These are phyloP conservation scores for Kryptopterus vitreolus DNA, from an alignment of 2,797 vertebrate species.

Conservation along the genomic window DNA sequence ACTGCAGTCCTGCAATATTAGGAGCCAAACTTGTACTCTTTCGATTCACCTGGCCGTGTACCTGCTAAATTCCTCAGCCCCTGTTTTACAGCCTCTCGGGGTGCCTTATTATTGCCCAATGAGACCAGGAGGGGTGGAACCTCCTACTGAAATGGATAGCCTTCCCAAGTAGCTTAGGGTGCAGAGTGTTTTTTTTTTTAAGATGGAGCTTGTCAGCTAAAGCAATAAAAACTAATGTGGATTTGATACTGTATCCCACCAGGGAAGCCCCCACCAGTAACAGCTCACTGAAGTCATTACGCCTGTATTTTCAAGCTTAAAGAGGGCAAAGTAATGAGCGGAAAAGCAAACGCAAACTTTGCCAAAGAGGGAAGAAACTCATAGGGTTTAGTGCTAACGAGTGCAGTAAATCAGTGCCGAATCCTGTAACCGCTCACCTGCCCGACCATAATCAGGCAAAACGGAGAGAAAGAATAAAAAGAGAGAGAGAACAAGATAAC, in stretches of 20 bases:
- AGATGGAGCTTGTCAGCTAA: slow-evolving; percentile 37
- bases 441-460: slow-evolving; percentile 14
- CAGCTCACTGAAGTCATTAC: slow-evolving; percentile 36
- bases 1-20: slow-evolving; percentile 13
- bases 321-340: slow-evolving; percentile 30
- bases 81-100: slow-evolving; percentile 31
- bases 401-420: background rate
- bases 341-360: slow-evolving; percentile 38
- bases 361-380: slow-evolving; percentile 6
- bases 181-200: slow-evolving; percentile 22
- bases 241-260: slow-evolving; percentile 47
- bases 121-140: slow-evolving; percentile 41
- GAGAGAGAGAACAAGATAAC: slow-evolving; percentile 28
- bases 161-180: background rate
- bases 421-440: slow-evolving; percentile 6
- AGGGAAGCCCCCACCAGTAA: slow-evolving; percentile 32
- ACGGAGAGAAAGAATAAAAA: slow-evolving; percentile 6
- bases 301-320: slow-evolving; percentile 27
- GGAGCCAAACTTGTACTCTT: slow-evolving; percentile 16
- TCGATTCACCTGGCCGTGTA: slow-evolving; percentile 19
- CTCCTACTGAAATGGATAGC: slow-evolving; percentile 29
- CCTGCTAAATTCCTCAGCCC: slow-evolving; percentile 19
- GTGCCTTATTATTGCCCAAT: slow-evolving; percentile 43
- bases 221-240: slow-evolving; percentile 40
- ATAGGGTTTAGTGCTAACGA: slow-evolving; percentile 17